Base-by-base conservation (phyloP, 2,113 vertebrate genomes). In the Macquaria ambigua region DNA sequence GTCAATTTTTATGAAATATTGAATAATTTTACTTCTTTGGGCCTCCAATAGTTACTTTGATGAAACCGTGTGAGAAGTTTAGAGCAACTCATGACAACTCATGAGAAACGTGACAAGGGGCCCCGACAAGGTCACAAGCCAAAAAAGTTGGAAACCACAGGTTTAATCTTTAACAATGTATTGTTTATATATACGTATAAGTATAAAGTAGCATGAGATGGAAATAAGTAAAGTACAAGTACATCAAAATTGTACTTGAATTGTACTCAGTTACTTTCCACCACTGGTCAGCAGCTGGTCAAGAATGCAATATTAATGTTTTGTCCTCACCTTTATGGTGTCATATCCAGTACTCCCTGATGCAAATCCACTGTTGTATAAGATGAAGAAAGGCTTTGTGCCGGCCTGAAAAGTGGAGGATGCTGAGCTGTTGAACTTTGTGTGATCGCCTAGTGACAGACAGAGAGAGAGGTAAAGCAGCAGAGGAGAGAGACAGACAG, bases 391-490 rank as follows among this genome's bases (percentile, higher is more conserved):
- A 5, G 68, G 34, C 20, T 91, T 37, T 8, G 64, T 72, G 0
- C 89, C 79, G 20, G 89, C 86, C 83, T 5, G 78, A 87, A 93
- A 96, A 25, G 93, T 96, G 81, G 93, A 93, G 4, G 95, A 96
- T 34, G 85, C 72, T 0, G 28, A 61, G 0, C 93, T 90, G 56
- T 95, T 81, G 82, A 95, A 97, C 58, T 3, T 73, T 0, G 1
- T 73, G 20, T 96, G 95, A 34, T 37, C 90, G 74, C 53, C 96
- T 97, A 15, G 25, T 82, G 85, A 55, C 74, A 52, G 23, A 70
- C 28, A 61, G 15, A 31, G 20, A n/a, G 25, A 43, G 11, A 56
- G 9, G 11, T 25, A 12, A 25, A 31, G 25, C 8, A 28, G 28
- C 15, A 50, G 16, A 16, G 48, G 16, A 50, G 15, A 52, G 18